Conservation (phyloP, 2,797 vertebrate species). For the Eupleurogrammus muticus region DNA sequence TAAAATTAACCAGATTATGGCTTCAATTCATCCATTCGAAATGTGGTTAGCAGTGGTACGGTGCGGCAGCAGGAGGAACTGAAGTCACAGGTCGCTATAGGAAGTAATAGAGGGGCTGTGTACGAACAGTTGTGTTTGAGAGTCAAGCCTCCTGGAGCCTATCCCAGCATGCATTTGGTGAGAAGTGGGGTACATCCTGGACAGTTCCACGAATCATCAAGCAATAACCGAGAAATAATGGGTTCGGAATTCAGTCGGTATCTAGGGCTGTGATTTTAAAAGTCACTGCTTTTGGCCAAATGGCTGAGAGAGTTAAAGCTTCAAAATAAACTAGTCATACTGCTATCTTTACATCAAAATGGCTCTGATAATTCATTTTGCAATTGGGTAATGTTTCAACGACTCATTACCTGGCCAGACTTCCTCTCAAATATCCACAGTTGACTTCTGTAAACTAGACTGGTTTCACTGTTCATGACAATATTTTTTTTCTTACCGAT, state of each 20-base stretch:
- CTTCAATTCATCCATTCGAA: background rate
- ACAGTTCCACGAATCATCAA: background rate
- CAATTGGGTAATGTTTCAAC: too few relatives aligned
- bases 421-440: too few relatives aligned
- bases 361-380: too few relatives aligned
- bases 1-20: slow-evolving; percentile 8
- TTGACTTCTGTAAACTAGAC: too few relatives aligned
- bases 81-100: background rate
- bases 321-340: too few relatives aligned
- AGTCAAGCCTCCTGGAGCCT: background rate
- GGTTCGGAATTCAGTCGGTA: background rate
- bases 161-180: slow-evolving; percentile 2
- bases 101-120: background rate
- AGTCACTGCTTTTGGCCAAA: too few relatives aligned
- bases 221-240: background rate
- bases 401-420: too few relatives aligned
- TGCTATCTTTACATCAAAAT: too few relatives aligned
- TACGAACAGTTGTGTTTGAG: slow-evolving; percentile 13
- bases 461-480: too few relatives aligned
- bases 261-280: too few relatives aligned
- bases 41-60: background rate
- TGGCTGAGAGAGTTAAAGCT: too few relatives aligned
- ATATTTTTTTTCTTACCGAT: too few relatives aligned
- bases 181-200: background rate
- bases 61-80: background rate